A percentile compares a stretch with the other conserved stretches of the same genome.
Conservation (phyloP, 2,113 vertebrate species). For the Apaloderma vittatum region DNA sequence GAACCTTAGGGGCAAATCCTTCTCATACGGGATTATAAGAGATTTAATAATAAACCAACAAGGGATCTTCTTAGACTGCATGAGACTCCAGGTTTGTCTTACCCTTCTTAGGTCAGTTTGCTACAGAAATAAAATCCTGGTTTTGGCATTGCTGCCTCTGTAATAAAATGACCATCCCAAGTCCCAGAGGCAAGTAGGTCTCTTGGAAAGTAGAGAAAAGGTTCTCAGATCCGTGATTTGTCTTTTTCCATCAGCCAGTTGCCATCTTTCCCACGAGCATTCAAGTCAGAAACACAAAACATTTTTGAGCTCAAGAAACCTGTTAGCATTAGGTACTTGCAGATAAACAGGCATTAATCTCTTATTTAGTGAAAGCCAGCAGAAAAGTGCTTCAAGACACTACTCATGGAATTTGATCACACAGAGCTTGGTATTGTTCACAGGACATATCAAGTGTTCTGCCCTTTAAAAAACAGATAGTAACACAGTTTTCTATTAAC, state of each 20-base stretch:
- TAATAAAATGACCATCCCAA: background rate
- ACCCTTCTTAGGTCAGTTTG: background rate
- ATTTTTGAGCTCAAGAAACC: background rate
- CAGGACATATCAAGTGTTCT: background rate
- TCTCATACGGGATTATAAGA: background rate
- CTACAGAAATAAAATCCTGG: background rate
- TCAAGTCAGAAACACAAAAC: background rate
- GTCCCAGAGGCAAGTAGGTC: background rate
- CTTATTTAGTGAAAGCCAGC: background rate
- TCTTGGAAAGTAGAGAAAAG: background rate
- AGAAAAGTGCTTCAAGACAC: background rate
- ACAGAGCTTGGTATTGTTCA: background rate
- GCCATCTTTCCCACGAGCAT: background rate
- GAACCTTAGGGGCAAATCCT: slow-evolving; percentile 31
- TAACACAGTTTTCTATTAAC: background rate
- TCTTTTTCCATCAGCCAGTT: background rate
- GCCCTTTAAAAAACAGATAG: background rate
- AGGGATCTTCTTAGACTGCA: background rate
- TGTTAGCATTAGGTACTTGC: background rate
- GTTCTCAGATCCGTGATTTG: background rate
- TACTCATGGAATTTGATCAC: background rate
- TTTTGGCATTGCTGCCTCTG: background rate
- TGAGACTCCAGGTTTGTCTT: background rate
- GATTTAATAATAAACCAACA: background rate
- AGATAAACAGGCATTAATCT: background rate